Conservation (phyloP, 1,140 invertebrate species). For the Aethina tumida region DNA sequence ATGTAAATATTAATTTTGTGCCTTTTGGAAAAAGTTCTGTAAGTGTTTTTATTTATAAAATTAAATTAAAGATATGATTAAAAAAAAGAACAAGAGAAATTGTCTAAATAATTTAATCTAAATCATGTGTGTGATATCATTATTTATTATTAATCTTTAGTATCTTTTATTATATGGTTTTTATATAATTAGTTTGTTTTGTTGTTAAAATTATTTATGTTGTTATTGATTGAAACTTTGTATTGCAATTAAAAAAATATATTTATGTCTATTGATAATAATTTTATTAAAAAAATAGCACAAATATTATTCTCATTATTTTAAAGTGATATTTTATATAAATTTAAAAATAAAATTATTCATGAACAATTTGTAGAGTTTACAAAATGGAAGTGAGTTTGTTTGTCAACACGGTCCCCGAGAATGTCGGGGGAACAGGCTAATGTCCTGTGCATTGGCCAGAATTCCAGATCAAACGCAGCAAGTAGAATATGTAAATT, state of each 20-base stretch:
- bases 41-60: no score
- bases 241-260: background rate
- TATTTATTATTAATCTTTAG: background rate
- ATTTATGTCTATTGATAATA: background rate
- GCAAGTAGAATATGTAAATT: slow-evolving; percentile 29
- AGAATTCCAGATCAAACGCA: slow-evolving; percentile 17
- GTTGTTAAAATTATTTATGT: no score
- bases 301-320: background rate
- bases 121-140: background rate
- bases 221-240: no score
- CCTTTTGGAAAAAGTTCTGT: slow-evolving; percentile 74
- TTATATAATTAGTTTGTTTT: no score
- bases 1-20: slow-evolving; percentile 46
- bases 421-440: slow-evolving; percentile 29
- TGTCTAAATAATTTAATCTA: no score
- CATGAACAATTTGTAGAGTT: slow-evolving; percentile 25
- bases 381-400: slow-evolving; percentile 22
- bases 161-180: no score
- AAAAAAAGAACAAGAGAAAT: no score
- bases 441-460: slow-evolving; percentile 29
- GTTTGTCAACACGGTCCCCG: slow-evolving; percentile 30
- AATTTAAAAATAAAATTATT: slow-evolving; percentile 1
- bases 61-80: no score
- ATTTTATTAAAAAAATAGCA: background rate
- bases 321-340: background rate